Conservation (phyloP, 1,140 invertebrate genomes). For the Mactra quadrangularis region DNA sequence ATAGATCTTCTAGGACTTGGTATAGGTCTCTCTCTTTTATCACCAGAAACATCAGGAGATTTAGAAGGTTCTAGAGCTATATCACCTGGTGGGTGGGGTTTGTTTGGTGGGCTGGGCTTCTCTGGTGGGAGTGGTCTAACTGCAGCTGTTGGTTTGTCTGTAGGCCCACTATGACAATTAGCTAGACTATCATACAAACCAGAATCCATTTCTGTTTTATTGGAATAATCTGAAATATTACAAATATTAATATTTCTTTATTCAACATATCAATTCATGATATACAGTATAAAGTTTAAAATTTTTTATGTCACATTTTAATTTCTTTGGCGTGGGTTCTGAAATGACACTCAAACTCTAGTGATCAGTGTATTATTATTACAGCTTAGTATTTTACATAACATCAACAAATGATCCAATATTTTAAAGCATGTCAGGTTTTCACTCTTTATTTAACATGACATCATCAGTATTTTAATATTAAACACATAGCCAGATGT, state of each 20-base stretch:
- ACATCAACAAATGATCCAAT: too few species aligned
- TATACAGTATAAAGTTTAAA: neutral
- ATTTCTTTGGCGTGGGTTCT: too few species aligned
- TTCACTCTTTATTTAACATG: too few species aligned
- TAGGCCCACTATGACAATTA: conserved; percentile 20
- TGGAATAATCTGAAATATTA: conserved; percentile 28
- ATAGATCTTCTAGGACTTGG: conserved; percentile 9
- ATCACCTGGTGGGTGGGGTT: conserved; percentile 24
- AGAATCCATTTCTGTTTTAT: neutral
- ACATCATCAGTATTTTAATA: too few species aligned
- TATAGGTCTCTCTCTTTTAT: conserved; percentile 21
- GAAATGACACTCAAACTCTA: too few species aligned
- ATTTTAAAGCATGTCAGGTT: too few species aligned
- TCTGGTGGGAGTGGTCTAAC: conserved; percentile 40
- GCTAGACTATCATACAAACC: conserved; percentile 40
- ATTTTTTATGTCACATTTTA: neutral
- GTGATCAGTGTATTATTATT: too few species aligned
- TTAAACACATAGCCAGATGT: too few species aligned
- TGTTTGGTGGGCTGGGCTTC: conserved; percentile 23
- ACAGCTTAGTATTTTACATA: too few species aligned
- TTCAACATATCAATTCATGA: too few species aligned
- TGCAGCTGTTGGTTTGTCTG: conserved; percentile 45
- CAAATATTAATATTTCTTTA: neutral
- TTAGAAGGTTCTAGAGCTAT: too few species aligned
- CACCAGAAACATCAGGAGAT: too few species aligned